These are phyloP conservation scores for Hydrophis major DNA, from an alignment of 2,797 vertebrate genomes.

Conservation along the genomic window DNA sequence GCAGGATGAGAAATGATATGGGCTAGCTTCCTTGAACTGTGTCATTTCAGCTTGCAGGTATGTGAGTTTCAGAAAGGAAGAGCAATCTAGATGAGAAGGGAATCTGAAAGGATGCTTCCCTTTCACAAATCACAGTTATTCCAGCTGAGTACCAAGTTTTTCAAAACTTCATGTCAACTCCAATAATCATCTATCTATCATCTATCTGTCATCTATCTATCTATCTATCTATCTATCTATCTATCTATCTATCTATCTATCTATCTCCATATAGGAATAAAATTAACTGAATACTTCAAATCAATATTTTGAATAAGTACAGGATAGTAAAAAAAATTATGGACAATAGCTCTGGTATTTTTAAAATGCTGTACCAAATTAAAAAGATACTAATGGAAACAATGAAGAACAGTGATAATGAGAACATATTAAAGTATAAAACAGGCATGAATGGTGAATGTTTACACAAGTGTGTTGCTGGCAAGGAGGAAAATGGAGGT, in stretches of 20 bases:
- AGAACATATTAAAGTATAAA: background rate
- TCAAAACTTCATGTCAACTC: background rate
- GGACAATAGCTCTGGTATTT: slow-evolving; percentile 13
- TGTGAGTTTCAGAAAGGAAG: background rate
- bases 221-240: slow-evolving; percentile 27
- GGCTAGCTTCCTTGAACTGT: background rate
- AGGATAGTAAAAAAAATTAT: slow-evolving; percentile 35
- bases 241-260: background rate
- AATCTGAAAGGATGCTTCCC: background rate
- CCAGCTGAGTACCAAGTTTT: background rate
- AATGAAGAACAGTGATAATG: background rate
- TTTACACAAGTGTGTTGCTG: background rate
- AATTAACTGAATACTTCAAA: slow-evolving; percentile 59
- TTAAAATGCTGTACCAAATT: slow-evolving; percentile 17
- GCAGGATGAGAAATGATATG: background rate
- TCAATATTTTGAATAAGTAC: slow-evolving; percentile 45
- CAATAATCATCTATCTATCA: slow-evolving; percentile 36
- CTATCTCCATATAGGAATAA: slow-evolving; percentile 30
- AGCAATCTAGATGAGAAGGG: background rate
- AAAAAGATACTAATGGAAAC: accelerated
- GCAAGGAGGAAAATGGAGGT: background rate
- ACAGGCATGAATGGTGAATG: background rate
- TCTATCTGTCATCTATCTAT: background rate
- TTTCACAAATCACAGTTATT: background rate
- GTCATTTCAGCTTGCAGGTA: background rate